Conservation (phyloP, 2,888 invertebrate species). For the Drosophila longiperda region DNA sequence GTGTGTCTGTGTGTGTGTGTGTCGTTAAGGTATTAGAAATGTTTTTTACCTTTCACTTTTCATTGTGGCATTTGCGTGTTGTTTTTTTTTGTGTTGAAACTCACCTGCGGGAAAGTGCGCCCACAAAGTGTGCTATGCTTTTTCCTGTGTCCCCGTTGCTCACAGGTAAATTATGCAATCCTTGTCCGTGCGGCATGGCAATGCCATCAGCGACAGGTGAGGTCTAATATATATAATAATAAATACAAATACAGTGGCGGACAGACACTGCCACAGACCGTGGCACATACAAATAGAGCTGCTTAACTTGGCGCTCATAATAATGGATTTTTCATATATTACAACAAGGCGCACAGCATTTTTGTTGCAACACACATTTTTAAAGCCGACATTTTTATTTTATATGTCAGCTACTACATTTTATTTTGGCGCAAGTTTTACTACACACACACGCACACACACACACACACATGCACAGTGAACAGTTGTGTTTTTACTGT, state of each 20-base stretch:
- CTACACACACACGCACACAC: conserved; percentile 4
- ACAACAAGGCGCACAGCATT: conserved; percentile 77
- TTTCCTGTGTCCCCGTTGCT: conserved; percentile 81
- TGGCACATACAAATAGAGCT: conserved; percentile 2
- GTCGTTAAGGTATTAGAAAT: conserved; percentile 56
- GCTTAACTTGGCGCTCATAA: conserved; percentile 80
- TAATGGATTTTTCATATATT: conserved; percentile 79
- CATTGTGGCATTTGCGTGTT: conserved; percentile 9
- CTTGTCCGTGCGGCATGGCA: conserved; percentile 70
- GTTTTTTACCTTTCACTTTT: conserved; percentile 41
- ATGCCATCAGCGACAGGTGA: conserved; percentile 69
- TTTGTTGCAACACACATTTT: conserved; percentile 24
- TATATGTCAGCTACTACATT: conserved; percentile 34
- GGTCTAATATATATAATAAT: neutral
- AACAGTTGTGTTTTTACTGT: conserved; percentile 46
- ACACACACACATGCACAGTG: conserved; percentile 4
- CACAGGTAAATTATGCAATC: conserved; percentile 85
- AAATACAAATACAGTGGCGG: neutral
- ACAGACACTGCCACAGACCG: neutral
- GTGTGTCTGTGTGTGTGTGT: conserved; percentile 3
- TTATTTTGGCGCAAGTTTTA: conserved; percentile 41
- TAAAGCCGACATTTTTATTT: neutral
- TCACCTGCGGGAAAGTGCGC: conserved; percentile 63
- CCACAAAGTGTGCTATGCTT: conserved; percentile 46
- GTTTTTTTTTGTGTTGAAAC: conserved; percentile 9